Base-by-base conservation (phyloP, 2,113 vertebrate genomes). In the Scopus umbretta region DNA sequence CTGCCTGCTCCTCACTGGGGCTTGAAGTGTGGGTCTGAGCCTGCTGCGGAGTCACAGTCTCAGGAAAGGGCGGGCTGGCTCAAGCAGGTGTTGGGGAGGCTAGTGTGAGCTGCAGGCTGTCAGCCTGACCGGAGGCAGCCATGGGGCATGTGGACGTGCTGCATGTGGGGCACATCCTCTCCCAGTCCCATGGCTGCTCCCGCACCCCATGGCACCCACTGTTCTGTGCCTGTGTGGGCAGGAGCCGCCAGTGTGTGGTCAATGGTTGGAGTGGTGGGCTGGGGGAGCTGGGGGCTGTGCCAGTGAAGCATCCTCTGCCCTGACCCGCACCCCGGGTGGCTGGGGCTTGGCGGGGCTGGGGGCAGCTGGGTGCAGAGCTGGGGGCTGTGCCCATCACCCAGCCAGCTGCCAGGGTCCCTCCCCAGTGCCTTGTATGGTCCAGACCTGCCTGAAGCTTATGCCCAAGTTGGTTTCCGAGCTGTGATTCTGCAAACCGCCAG, bases 21-120 rank as follows among this genome's bases (percentile, higher is more conserved):
- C 68, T 63, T 4, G 23, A 73, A 15, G 32, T 7, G 1, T 0
- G 1, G 13, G 85, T 84, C 79, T 7, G 29, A 96, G 94, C 94
- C 85, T 87, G 45, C 87, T 0, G 3, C 53, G 82, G 96, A 96
- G 92, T 92, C 50, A 49, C 88, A 86, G 96, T 97, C 97, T 98
- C 97, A 97, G 97, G 97, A 98, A 96, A 81, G 95, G 97, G 96
- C 80, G 43, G 40, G 92, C 84, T 90, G 95, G 81, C 84, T 80
- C 67, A 29, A 3, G 3, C 3, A 6, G 34, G 49, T 21, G 38
- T 17, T 5, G 12, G 52, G 55, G 52, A 21, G 63, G 27, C 65
- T 75, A 43, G 36, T 47, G 22, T 1, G 3, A 65, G 32, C 9
- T 26, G 32, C 11, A 27, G 32, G 56, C 13, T 16, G 21, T 55